Conservation (phyloP, 2,797 vertebrate genomes). For the Phoebastria nigripes region DNA sequence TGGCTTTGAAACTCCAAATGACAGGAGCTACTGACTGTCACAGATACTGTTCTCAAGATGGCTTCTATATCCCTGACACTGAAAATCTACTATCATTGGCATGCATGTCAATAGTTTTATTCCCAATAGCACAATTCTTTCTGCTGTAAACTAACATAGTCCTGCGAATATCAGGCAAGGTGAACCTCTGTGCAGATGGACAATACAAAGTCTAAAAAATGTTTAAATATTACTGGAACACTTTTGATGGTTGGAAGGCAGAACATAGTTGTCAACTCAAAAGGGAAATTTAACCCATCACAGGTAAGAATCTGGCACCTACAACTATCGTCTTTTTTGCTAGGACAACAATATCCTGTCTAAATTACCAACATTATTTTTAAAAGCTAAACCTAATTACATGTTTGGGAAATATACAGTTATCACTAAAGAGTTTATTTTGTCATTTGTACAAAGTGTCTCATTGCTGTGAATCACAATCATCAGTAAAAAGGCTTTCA, state of each 20-base stretch:
- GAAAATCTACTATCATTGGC: not conserved
- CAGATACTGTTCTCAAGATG: not conserved
- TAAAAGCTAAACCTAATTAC: not conserved
- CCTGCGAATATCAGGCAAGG: not conserved
- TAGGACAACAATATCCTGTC: not conserved
- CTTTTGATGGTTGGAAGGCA: not conserved
- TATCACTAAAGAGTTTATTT: not conserved
- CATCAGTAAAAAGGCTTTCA: not conserved
- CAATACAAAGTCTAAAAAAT: not conserved
- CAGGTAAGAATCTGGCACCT: not conserved
- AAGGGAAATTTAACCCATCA: not conserved
- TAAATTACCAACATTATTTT: not conserved
- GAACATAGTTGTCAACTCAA: not conserved
- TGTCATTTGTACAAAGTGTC: not conserved
- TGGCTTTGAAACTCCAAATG: not conserved
- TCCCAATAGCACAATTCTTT: not conserved
- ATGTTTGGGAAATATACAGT: not conserved
- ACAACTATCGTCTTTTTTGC: not conserved
- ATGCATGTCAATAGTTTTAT: not conserved
- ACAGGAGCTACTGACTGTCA: not conserved
- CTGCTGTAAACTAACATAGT: not conserved
- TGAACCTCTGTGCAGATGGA: not conserved
- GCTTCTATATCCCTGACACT: not conserved
- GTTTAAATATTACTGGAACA: not conserved
- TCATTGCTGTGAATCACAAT: not conserved